Conservation (phyloP, 2,888 invertebrate genomes). For the Heteromyza rotundicornis region DNA sequence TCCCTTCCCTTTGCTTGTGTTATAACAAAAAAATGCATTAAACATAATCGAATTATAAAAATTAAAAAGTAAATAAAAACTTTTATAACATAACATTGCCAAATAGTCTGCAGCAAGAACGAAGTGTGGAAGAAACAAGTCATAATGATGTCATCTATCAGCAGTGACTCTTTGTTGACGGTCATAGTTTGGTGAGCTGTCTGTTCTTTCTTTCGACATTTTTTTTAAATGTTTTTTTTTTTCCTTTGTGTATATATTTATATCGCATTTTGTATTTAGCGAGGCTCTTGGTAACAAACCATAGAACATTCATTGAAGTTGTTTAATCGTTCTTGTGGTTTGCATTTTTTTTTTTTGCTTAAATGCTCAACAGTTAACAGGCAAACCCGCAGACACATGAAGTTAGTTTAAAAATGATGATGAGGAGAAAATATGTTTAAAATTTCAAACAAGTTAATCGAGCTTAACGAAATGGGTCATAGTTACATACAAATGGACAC, state of each 20-base stretch:
- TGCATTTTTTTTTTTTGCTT: background rate
- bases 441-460: conserved; percentile 37
- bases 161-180: conserved; percentile 7
- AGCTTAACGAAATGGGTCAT: conserved; percentile 44
- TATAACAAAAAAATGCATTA: too few species aligned
- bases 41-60: too few species aligned
- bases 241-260: background rate
- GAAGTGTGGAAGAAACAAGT: background rate
- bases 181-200: background rate
- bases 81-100: too few species aligned
- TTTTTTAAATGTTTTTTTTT: background rate
- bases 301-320: background rate
- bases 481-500: background rate
- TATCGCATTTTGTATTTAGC: background rate
- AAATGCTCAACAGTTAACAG: background rate
- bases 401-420: background rate
- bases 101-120: background rate
- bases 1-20: too few species aligned
- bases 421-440: too few species aligned
- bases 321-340: too few species aligned
- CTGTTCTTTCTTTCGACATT: background rate
- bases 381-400: background rate
- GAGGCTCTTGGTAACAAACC: conserved; percentile 6
- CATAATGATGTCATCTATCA: conserved; percentile 28
- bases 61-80: too few species aligned